Conservation (phyloP, 2,888 invertebrate species). For the Cephus runcator region DNA sequence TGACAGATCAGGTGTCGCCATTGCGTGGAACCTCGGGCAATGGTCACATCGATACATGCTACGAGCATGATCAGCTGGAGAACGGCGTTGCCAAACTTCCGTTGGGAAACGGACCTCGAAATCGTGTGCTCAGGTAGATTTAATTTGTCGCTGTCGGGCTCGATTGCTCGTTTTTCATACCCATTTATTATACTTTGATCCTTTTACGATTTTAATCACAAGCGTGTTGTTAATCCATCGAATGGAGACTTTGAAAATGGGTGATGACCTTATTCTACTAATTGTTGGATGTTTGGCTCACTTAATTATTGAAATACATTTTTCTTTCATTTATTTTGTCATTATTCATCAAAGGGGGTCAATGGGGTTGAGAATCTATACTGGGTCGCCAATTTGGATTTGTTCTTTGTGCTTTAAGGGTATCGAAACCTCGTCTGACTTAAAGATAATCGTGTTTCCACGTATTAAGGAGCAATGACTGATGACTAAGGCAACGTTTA, state of each 20-base stretch:
- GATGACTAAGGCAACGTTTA: background rate
- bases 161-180: background rate
- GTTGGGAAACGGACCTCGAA: conserved; percentile 40
- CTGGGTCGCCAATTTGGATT: background rate
- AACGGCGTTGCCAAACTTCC: conserved; percentile 32
- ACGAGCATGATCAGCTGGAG: conserved; percentile 38
- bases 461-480: background rate
- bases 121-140: conserved; percentile 55
- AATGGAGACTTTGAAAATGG: background rate
- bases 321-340: background rate
- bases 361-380: background rate
- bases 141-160: background rate
- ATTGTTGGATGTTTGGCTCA: background rate
- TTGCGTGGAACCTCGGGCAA: conserved; percentile 37
- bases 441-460: background rate
- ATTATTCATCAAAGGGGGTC: background rate
- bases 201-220: background rate
- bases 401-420: background rate
- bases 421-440: background rate
- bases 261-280: background rate
- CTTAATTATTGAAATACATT: background rate
- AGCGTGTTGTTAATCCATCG: background rate
- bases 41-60: conserved; percentile 35
- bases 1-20: conserved; percentile 49
- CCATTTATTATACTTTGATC: background rate